phyloP scores from a whole-genome alignment of 92 coral and sea anemone species.

The Phenganax marumi region DNA sequence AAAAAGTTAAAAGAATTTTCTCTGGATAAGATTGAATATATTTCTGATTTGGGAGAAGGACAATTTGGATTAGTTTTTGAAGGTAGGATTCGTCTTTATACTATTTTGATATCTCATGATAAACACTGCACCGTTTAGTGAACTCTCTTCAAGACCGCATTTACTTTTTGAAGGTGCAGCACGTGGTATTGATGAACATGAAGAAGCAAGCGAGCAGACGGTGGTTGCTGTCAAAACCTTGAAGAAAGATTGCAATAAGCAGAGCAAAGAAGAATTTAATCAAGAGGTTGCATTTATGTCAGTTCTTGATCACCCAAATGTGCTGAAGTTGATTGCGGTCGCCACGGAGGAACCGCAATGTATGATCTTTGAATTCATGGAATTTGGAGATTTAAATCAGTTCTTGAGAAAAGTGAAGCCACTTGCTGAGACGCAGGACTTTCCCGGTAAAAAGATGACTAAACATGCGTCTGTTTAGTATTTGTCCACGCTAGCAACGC shows the following conservation, averaged over 20 bases:
- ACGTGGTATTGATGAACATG: slow-evolving; percentile 58
- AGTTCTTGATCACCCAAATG: slow-evolving; percentile 76
- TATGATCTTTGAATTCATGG: slow-evolving; percentile 97
- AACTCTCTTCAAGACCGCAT: neutral
- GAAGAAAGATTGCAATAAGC: slow-evolving; percentile 77
- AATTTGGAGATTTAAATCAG: slow-evolving; percentile 87
- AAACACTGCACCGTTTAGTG: neutral
- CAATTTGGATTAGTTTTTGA: slow-evolving; percentile 92
- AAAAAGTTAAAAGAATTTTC: slow-evolving; percentile 77
- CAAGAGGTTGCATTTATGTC: slow-evolving; percentile 93
- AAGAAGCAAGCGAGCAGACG: slow-evolving; percentile 63
- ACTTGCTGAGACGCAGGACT: slow-evolving; percentile 17
- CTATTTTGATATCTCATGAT: too few species aligned
- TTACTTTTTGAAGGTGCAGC: slow-evolving; percentile 61
- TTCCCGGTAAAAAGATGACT: slow-evolving; percentile 14
- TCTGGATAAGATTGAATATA: slow-evolving; percentile 79
- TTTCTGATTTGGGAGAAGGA: slow-evolving; percentile 93
- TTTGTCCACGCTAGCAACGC: too few species aligned
- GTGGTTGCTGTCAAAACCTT: slow-evolving; percentile 91
- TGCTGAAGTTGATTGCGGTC: slow-evolving; percentile 80
- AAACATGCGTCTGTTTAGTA: neutral
- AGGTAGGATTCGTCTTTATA: slow-evolving; percentile 51
- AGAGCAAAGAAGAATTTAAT: slow-evolving; percentile 68
- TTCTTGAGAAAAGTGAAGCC: slow-evolving; percentile 76
- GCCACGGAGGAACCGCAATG: slow-evolving; percentile 97